A percentile compares a stretch with the other conserved stretches of the same genome.
These are phyloP conservation scores for Ormyrus labotus DNA, from an alignment of 2,888 invertebrate species.

Conservation along the genomic window DNA sequence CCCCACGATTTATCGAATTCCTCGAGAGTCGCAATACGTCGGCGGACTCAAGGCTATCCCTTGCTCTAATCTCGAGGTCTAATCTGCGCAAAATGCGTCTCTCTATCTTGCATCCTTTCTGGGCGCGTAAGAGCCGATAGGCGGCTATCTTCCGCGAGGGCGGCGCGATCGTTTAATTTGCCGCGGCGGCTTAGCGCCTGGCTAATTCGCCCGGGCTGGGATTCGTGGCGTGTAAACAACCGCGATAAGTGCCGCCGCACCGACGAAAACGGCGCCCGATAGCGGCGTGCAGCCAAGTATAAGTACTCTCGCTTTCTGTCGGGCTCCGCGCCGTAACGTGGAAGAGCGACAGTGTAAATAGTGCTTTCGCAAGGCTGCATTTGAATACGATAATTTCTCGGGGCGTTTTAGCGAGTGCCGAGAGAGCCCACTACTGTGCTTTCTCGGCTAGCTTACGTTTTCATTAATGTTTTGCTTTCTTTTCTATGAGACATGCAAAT, in stretches of 20 bases:
- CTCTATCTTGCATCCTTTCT: neutral
- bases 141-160: neutral
- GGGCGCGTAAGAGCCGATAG: neutral
- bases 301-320: conserved; percentile 42
- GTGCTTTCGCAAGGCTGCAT: neutral
- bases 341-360: neutral
- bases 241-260: conserved; percentile 13
- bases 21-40: neutral
- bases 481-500: neutral
- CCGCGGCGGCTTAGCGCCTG: conserved; percentile 10
- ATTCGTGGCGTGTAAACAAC: conserved; percentile 16
- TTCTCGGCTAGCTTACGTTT: neutral
- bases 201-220: conserved; percentile 28
- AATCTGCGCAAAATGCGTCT: conserved; percentile 11
- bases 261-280: conserved; percentile 10
- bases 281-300: conserved; percentile 7
- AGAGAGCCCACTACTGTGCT: neutral
- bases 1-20: neutral
- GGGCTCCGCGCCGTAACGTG: neutral
- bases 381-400: conserved; percentile 1
- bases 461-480: neutral
- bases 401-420: neutral
- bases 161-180: neutral
- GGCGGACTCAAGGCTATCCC: neutral
- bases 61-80: conserved; percentile 11